Evolutionary conservation across 2,113 vertebrate species (phyloP), one percentile per base, ranked within the genome.

Genomic region (Campylomormyrus numenius): DNA sequence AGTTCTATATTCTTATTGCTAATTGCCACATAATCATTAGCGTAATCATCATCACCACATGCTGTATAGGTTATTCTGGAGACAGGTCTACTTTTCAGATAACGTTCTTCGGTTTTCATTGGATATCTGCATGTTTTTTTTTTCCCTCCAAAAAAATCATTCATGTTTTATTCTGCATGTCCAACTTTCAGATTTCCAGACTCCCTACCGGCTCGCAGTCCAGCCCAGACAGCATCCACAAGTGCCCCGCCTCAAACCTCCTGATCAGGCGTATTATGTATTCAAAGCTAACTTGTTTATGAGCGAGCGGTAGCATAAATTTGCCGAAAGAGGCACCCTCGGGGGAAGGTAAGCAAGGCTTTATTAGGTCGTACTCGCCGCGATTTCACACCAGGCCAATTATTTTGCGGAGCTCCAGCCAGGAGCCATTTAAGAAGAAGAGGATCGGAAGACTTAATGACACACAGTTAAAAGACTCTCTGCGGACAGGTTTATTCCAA

Each of bases 211-310:
- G 6, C 74, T 46, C 1, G 45, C 39, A 5, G 83, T 48, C 19
- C 83, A 11, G 8, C 83, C 74, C 83, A 48, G n/a, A 19, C 49
- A 35, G 85, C 85, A 0, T 6, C 48, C 15, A 10, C 46, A 13
- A 35, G 49, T 0, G 0, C 85, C 15, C 7, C n/a, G 11, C 49
- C 48, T 87, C 11, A 19, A 87, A 21, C 49, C 50, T 87, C 31
- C 24, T 46, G 48, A 31, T 87, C n/a, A 2, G 15, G n/a, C 13
- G 2, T 56, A 94, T 94, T 94, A 94, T 93, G 94, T 94, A 94
- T 95, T 96, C 93, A 95, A 92, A 93, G 92, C 94, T 92, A 94
- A 93, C 93, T 94, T 94, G 93, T 95, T 96, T 95, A 92, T 94
- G 93, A 89, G 92, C 87, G 86, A 91, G 91, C 83, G 91, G 91